These are phyloP conservation scores for Cephalopholis sonnerati DNA, from an alignment of 2,113 vertebrate species.

Conservation along the genomic window DNA sequence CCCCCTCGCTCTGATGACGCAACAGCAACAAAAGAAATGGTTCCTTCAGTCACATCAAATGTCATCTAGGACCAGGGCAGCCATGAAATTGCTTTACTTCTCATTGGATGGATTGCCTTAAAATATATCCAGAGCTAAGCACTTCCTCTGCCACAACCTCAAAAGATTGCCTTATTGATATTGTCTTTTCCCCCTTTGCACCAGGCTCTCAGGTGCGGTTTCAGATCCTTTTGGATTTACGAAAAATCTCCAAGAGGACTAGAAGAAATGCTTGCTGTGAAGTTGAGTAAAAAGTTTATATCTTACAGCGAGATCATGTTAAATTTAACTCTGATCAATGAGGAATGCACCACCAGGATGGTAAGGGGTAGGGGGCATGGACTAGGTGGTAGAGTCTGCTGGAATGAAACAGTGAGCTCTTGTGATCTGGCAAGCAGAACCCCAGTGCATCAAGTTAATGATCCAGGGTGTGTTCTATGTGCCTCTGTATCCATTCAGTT, in stretches of 20 bases:
- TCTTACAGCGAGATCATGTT: not conserved
- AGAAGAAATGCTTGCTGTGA: not conserved
- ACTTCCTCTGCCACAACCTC: not conserved
- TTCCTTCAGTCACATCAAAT: not conserved
- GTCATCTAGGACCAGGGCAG: not conserved
- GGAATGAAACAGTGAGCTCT: not conserved
- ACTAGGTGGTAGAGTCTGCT: not conserved
- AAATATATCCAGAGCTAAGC: not conserved
- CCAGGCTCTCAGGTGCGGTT: not conserved
- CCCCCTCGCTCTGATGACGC: not conserved
- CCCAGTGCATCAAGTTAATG: not conserved
- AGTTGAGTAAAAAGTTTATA: not conserved
- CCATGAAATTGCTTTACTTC: constrained; percentile 22
- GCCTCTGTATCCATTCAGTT: not conserved
- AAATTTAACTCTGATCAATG: not conserved
- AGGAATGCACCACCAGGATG: not conserved
- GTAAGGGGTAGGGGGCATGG: not conserved
- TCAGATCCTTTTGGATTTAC: not conserved
- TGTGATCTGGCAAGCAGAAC: not conserved
- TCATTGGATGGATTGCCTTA: not conserved
- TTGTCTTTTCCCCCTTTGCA: not conserved
- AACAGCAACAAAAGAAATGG: constrained; percentile 24
- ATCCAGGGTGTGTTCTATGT: not conserved
- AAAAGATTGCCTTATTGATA: not conserved
- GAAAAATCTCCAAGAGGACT: not conserved